Evolutionary conservation across 37 sponge, comb jelly and placozoan species (phyloP), one percentile per base, ranked within the genome.

Genomic region (Theonella swinhoei): DNA sequence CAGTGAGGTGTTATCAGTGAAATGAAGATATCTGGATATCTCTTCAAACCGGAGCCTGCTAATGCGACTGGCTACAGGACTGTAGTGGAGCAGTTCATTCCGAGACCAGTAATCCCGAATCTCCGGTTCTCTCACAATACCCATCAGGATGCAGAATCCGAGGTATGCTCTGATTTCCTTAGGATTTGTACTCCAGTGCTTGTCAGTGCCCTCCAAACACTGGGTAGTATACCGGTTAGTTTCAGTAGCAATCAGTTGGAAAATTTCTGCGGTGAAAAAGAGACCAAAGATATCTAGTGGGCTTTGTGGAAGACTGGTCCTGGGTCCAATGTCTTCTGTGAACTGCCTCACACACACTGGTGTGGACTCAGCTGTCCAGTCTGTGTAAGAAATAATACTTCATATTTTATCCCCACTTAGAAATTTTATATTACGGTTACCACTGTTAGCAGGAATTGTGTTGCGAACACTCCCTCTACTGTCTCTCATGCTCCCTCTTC

Each of bases 91-190:
- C 34, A 34, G 39, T 1, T 1, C 4, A 79, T 64, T 38, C 7
- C 25, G 32, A 24, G 80, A 79, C 80, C 80, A 79, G 41, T 79
- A 79, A 28, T n/a, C n/a, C n/a, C n/a, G n/a, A n/a, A n/a, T n/a
- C n/a, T n/a, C n/a, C n/a, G n/a, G n/a, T n/a, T n/a, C 36, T 1
- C 2, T 64, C 26, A 66, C 38, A 4, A 79, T 39, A 17, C 80
- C 80, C 80, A 79, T 79, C 34, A 65, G 24, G 22, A 79, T 0
- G 19, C 4, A 3, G 25, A 65, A 42, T 2, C 80, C 80, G 14
- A 79, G 39, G 36, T 42, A 79, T 40, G 42, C 26, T 1, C 3
- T 14, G 17, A 79, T 74, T 39, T 74, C 75, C 3, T 38, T 29
- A 4, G 3, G 14, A 39, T 30, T 8, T 2, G 75, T 74, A 24